Base-by-base conservation (phyloP, 2,113 vertebrate species). In the Sciurus niger region DNA sequence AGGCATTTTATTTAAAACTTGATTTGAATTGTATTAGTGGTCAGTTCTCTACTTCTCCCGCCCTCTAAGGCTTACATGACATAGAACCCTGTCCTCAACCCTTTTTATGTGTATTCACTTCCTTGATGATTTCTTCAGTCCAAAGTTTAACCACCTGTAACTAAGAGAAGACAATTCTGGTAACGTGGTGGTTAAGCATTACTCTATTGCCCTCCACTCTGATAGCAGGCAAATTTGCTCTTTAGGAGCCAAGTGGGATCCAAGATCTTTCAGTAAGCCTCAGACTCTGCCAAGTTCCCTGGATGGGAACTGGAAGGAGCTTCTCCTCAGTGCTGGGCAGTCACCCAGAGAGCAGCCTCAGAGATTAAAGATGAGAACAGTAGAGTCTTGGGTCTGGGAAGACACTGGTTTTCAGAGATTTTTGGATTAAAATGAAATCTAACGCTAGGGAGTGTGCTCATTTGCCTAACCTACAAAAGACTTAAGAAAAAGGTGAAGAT, bases 1-100 rank as follows among this genome's bases (percentile, higher is more conserved):
- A 89, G 93, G 85, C 32, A 76, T 34, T 88, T 84, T 84, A 46
- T 83, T 83, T 73, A 79, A 84, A 77, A 40, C 20, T 58, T 58
- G 55, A 79, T 90, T 37, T 87, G 72, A 34, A 13, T 92, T 65
- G 65, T 22, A 65, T 85, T 34, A n/a, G 37, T 80, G 53, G 8
- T 51, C 48, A 82, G 1, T 79, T 74, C n/a, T 91, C 28, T 25
- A 86, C 12, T 24, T 83, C 18, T 84, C 24, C 58, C 88, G 9
- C 60, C 37, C 20, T 89, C 46, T 48, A 24, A 65, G 83, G 18
- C 24, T 55, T 89, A 46, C 34, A 16, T 70, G 37, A 30, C 48
- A 40, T 37, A 76, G 37, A 76, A 76, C 13, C 7, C 77, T 84
- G 30, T 34, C 20, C 34, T 32, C 34, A 88, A 17, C 8, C n/a